phyloP scores from a whole-genome alignment of 2,113 vertebrate genomes.

The Triplophysa siluroides region DNA sequence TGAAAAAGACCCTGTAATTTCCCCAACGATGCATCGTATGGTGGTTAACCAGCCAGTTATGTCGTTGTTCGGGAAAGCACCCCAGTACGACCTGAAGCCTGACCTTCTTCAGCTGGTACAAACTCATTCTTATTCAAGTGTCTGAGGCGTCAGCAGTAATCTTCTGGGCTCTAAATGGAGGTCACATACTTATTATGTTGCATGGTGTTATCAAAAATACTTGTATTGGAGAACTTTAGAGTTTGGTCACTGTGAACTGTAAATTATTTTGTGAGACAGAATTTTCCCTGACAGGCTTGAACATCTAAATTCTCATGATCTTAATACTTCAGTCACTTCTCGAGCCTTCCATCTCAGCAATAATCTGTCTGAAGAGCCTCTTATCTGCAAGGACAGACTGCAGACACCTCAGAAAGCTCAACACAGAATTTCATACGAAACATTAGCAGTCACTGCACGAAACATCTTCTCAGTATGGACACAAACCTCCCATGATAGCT shows the following conservation, averaged over 20 bases:
- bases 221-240: slow-evolving; percentile 10
- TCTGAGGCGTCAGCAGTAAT: slow-evolving; percentile 41
- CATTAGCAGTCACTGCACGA: neutral
- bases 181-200: slow-evolving; percentile 3
- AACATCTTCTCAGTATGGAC: neutral
- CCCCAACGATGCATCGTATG: no score
- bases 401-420: slow-evolving; percentile 2
- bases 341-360: neutral
- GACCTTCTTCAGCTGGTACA: slow-evolving; percentile 28
- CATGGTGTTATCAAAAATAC: slow-evolving; percentile 33
- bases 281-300: neutral
- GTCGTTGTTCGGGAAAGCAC: no score
- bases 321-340: slow-evolving; percentile 13
- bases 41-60: no score
- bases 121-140: slow-evolving; percentile 42
- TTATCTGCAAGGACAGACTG: slow-evolving; percentile 32
- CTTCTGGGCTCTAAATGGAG: neutral
- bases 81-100: slow-evolving; percentile 21
- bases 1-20: no score
- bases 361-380: slow-evolving; percentile 30
- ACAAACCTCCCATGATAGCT: neutral
- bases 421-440: slow-evolving; percentile 2
- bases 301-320: slow-evolving; percentile 6
- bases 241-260: neutral
- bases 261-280: neutral